Evolutionary conservation across 2,113 vertebrate species (phyloP).

Genomic region (Corythoichthys haematopterus): DNA sequence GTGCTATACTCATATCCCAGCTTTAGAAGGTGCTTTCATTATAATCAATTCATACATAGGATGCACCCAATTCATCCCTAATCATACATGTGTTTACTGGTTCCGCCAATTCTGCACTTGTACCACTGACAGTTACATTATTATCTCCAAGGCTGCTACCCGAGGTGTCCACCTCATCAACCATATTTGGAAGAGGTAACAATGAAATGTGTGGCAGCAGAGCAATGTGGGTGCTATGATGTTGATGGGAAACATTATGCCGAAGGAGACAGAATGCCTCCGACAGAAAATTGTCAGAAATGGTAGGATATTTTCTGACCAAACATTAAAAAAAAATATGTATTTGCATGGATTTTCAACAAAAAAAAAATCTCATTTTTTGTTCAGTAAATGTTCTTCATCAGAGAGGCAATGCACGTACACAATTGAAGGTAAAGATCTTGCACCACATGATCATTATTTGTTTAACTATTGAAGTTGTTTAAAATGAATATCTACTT

Average conservation of each 20-base stretch:
- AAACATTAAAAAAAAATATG: not conserved
- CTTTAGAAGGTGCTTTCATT: slow-evolving; percentile 79
- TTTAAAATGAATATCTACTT: not conserved
- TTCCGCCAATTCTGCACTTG: not conserved
- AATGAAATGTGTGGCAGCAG: slow-evolving; percentile 77
- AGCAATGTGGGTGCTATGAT: slow-evolving; percentile 72
- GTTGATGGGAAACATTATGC: slow-evolving; percentile 71
- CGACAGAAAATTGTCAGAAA: slow-evolving; percentile 67
- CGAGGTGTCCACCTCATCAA: slow-evolving; percentile 73
- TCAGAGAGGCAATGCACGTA: slow-evolving; percentile 21
- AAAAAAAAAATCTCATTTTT: not conserved
- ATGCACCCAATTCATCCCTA: not conserved
- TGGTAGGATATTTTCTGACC: slow-evolving; percentile 70
- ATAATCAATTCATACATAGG: not conserved
- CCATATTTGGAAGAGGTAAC: slow-evolving; percentile 79
- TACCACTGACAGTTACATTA: not conserved
- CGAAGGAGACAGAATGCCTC: slow-evolving; percentile 61
- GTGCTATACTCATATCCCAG: slow-evolving; percentile 71
- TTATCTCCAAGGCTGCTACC: slow-evolving; percentile 81
- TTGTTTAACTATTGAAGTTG: not conserved
- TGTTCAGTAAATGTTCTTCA: slow-evolving; percentile 59
- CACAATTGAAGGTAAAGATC: slow-evolving; percentile 30
- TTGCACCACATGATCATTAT: not conserved
- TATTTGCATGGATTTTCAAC: not conserved
- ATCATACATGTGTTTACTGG: not conserved